Conservation (phyloP, 1,140 invertebrate species). For the Rhyacophila brunnea region DNA sequence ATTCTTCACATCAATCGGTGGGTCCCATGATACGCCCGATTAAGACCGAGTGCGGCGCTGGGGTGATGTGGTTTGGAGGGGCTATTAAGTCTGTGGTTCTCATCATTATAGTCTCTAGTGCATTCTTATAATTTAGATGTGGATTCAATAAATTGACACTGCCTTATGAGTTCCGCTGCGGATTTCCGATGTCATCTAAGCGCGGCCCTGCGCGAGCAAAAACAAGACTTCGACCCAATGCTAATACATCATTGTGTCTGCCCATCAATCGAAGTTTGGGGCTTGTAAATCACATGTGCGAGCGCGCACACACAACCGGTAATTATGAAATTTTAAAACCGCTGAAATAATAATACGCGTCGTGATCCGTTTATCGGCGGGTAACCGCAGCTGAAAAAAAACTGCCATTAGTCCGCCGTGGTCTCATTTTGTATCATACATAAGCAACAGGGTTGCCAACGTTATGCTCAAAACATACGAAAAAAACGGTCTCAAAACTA, state of each 20-base stretch:
- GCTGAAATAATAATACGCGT: slow-evolving; percentile 32
- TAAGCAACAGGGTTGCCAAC: background rate
- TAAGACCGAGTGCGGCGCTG: too few relatives aligned
- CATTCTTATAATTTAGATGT: too few relatives aligned
- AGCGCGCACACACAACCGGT: slow-evolving; percentile 25
- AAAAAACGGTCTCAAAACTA: too few relatives aligned
- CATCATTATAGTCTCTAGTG: too few relatives aligned
- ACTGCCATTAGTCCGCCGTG: slow-evolving; percentile 28
- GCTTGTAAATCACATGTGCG: slow-evolving; percentile 33
- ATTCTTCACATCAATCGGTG: too few relatives aligned
- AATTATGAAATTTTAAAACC: slow-evolving; percentile 36
- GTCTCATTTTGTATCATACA: slow-evolving; percentile 26
- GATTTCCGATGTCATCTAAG: background rate
- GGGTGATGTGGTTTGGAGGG: too few relatives aligned
- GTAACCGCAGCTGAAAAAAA: slow-evolving; percentile 30
- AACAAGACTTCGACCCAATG: slow-evolving; percentile 1
- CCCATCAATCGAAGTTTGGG: slow-evolving; percentile 15
- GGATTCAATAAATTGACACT: too few relatives aligned
- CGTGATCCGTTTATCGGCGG: slow-evolving; percentile 31
- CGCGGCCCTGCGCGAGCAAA: background rate
- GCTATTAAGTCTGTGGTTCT: too few relatives aligned
- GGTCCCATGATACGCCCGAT: too few relatives aligned
- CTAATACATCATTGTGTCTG: slow-evolving; percentile 28
- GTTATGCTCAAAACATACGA: background rate
- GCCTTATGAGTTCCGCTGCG: too few relatives aligned